These are phyloP conservation scores for Nemotelus nigrinus DNA, from an alignment of 2,888 invertebrate species.

Conservation along the genomic window DNA sequence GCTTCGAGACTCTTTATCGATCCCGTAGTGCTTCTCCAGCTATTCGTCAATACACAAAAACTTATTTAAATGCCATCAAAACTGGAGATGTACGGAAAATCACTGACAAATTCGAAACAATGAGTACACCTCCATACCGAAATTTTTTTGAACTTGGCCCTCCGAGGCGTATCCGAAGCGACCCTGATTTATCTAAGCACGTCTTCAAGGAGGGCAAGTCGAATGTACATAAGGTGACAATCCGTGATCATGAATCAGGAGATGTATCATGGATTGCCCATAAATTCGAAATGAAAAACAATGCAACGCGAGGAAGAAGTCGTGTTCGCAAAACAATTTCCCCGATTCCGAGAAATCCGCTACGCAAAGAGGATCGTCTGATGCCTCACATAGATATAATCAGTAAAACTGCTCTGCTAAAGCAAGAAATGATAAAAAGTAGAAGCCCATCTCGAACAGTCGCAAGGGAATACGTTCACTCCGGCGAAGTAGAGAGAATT, in stretches of 20 bases:
- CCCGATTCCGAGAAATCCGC: conserved; percentile 73
- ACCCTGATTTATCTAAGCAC: conserved; percentile 75
- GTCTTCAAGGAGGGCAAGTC: conserved; percentile 66
- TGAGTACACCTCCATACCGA: conserved; percentile 52
- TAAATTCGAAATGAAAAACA: conserved; percentile 68
- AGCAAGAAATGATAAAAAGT: conserved; percentile 65
- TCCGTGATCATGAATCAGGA: conserved; percentile 67
- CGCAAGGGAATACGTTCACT: conserved; percentile 59
- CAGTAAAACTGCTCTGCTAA: conserved; percentile 80
- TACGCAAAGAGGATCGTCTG: conserved; percentile 75
- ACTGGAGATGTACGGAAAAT: conserved; percentile 82
- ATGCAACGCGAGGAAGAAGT: conserved; percentile 66
- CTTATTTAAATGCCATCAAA: conserved; percentile 76
- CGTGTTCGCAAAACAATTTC: conserved; percentile 67
- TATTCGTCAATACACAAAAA: conserved; percentile 75
- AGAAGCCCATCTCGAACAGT: conserved; percentile 47
- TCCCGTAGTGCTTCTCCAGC: conserved; percentile 80
- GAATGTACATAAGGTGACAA: conserved; percentile 65
- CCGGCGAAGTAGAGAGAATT: conserved; percentile 78
- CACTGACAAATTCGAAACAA: conserved; percentile 78
- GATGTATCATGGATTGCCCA: conserved; percentile 72
- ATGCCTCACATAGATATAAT: conserved; percentile 93
- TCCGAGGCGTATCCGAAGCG: conserved; percentile 77
- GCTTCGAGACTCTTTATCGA: conserved; percentile 74
- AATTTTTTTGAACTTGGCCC: conserved; percentile 63